These are phyloP conservation scores for Amazona vittata DNA, from an alignment of 2,113 vertebrate genomes.

Conservation along the genomic window DNA sequence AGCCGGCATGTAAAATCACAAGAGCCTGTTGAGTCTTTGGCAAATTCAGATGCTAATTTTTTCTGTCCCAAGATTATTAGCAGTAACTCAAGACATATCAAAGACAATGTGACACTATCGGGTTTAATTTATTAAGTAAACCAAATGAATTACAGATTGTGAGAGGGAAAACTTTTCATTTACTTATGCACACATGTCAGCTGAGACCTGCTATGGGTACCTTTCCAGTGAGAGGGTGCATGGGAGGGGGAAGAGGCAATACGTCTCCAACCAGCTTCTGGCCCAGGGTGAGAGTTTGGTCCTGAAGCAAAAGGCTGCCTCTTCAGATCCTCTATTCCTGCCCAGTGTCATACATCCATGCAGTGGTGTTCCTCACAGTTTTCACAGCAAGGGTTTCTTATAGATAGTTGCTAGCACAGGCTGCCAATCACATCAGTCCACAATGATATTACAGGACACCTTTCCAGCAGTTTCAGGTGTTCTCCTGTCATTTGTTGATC, in stretches of 20 bases:
- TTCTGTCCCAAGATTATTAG: not conserved
- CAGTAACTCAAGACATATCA: not conserved
- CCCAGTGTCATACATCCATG: not conserved
- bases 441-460: not conserved
- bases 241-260: not conserved
- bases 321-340: not conserved
- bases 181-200: not conserved
- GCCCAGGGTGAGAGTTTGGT: not conserved
- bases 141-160: not conserved
- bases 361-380: not conserved
- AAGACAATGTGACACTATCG: not conserved
- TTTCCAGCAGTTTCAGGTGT: not conserved
- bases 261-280: accelerated
- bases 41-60: not conserved
- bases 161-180: not conserved
- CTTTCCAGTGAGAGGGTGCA: not conserved
- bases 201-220: not conserved
- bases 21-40: not conserved
- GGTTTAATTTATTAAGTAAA: not conserved
- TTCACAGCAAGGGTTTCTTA: not conserved
- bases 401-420: not conserved
- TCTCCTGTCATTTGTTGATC: not conserved
- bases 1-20: not conserved
- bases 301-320: not conserved
- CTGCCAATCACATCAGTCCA: not conserved